Evolutionary conservation across 1,140 invertebrate genomes (phyloP).

Genomic region (Calliphora vicina): DNA sequence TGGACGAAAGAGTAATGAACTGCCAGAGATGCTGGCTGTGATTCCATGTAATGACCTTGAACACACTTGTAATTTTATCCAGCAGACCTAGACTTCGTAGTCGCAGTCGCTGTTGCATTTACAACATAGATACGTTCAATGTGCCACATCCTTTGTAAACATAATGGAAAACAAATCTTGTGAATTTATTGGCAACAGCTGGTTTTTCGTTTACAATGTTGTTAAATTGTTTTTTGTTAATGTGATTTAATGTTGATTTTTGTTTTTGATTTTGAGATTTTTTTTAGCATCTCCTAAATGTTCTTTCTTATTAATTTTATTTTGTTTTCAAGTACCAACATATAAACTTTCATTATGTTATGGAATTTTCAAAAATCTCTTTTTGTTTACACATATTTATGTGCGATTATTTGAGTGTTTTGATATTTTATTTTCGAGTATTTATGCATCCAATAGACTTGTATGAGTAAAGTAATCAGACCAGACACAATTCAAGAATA

Average conservation of each 20-base stretch:
- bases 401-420: too few relatives aligned
- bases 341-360: neutral
- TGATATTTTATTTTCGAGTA: neutral
- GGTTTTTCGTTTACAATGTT: neutral
- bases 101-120: neutral
- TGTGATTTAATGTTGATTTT: neutral
- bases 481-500: neutral
- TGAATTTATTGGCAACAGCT: neutral
- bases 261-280: neutral
- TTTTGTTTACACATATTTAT: too few relatives aligned
- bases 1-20: conserved; percentile 25
- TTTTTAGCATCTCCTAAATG: neutral
- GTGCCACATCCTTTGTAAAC: neutral
- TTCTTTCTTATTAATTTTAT: neutral
- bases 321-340: neutral
- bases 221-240: neutral
- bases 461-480: neutral
- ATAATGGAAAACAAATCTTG: neutral
- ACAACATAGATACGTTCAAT: neutral
- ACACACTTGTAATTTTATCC: conserved; percentile 12
- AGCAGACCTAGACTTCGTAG: too few relatives aligned
- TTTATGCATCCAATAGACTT: neutral
- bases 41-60: conserved; percentile 22
- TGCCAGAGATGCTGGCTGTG: neutral
- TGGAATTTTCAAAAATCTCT: too few relatives aligned